Conservation (phyloP, 1,140 invertebrate genomes). For the Brachionus calyciflorus region DNA sequence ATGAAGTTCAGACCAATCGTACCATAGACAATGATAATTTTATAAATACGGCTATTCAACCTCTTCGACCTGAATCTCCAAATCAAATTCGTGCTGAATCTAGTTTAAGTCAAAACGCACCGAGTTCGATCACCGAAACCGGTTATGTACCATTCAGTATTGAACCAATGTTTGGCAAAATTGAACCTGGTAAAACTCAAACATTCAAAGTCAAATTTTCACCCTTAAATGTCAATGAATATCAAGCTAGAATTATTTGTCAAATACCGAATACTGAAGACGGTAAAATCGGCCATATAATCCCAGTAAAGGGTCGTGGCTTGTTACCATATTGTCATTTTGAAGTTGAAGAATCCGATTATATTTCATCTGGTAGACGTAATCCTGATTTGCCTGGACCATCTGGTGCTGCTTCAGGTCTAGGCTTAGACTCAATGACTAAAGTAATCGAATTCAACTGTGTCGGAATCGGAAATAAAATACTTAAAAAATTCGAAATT, state of each 20-base stretch:
- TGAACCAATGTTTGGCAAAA: constrained; percentile 56
- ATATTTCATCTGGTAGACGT: constrained; percentile 55
- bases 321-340: constrained; percentile 61
- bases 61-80: not conserved
- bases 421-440: constrained; percentile 58
- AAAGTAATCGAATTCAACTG: constrained; percentile 59
- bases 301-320: constrained; percentile 55
- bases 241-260: constrained; percentile 58
- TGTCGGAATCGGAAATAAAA: constrained; percentile 54
- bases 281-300: constrained; percentile 51
- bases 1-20: not conserved
- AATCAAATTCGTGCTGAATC: not conserved
- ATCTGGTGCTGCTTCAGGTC: constrained; percentile 55
- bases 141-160: constrained; percentile 57
- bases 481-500: constrained; percentile 53
- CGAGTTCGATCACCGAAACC: constrained; percentile 50
- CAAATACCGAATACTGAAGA: constrained; percentile 15
- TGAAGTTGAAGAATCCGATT: constrained; percentile 60
- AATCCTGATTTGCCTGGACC: constrained; percentile 58
- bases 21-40: constrained; percentile 11
- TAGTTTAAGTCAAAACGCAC: not conserved
- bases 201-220: constrained; percentile 58
- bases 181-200: constrained; percentile 53
- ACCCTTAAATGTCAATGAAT: constrained; percentile 60
- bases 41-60: constrained; percentile 20